These are phyloP conservation scores for Habropoda laboriosa DNA, from an alignment of 1,140 invertebrate genomes.

Conservation along the genomic window DNA sequence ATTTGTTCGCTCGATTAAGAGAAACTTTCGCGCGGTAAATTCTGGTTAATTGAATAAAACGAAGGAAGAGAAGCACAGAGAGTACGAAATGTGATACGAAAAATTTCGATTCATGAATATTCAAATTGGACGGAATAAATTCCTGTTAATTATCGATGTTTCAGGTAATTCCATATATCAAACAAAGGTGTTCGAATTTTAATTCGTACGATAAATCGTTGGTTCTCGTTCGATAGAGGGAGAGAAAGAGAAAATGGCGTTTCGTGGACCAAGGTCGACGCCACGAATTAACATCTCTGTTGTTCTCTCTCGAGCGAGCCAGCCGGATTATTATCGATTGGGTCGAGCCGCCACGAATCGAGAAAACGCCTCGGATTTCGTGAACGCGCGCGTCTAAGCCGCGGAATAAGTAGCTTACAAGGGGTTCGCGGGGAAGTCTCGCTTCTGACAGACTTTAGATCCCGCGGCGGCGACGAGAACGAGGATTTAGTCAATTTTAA, in stretches of 20 bases:
- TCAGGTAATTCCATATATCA: not conserved
- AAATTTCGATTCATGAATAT: slow-evolving; percentile 17
- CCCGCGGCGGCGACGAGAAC: not conserved
- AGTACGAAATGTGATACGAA: not conserved
- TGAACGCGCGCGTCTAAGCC: slow-evolving; percentile 15
- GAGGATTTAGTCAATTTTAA: slow-evolving; percentile 12
- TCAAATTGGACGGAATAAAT: not conserved
- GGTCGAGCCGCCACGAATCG: not conserved
- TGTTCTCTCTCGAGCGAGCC: not conserved
- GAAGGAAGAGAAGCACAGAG: not conserved
- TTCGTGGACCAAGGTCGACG: not conserved
- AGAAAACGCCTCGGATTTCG: slow-evolving; percentile 21
- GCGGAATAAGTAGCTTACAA: slow-evolving; percentile 37
- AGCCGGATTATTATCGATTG: slow-evolving; percentile 11
- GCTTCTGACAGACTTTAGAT: not conserved
- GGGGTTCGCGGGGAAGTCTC: not conserved
- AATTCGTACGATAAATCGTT: not conserved
- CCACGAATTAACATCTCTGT: not conserved
- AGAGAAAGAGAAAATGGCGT: not conserved
- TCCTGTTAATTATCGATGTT: not conserved
- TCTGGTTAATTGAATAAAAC: too few relatives aligned
- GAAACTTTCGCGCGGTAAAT: too few relatives aligned
- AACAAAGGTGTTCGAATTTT: slow-evolving; percentile 1
- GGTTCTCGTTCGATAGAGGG: not conserved
- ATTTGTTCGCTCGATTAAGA: too few relatives aligned